Base-by-base conservation (phyloP, 37 sponge, comb jelly and placozoan species). In the Lycopodina hypogea region DNA sequence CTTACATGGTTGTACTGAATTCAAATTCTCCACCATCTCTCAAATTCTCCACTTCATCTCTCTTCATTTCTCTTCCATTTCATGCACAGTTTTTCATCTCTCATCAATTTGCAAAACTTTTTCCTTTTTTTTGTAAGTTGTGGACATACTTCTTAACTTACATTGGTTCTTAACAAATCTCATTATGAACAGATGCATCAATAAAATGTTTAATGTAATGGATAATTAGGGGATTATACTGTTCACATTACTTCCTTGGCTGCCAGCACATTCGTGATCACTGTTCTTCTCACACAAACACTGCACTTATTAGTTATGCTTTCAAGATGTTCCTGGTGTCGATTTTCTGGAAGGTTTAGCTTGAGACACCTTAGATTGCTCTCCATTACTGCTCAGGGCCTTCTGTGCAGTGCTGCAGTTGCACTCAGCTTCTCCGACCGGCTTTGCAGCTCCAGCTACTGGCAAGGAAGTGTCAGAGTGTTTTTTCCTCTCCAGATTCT, bases 1-100 rank as follows among this genome's bases (percentile, higher is more conserved):
- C 71, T 84, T 48, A 84, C 39, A 60, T 84, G 84, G 86, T 67
- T 85, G 21, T 78, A 55, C 55, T 74, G 66, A 82, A 11, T 42
- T 36, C 58, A 23, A 32, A 18, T 17, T 35, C 0, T 8, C 26
- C 59, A 58, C 26, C 26, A 30, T 32, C 30, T 34, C 8, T 30
- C 66, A 17, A 7, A 2, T 15, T 65, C 26, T 28, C 19, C 24
- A 66, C 19, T 3, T 78, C 1, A 67, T 11, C 30, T 33, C 28
- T 74, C 55, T 82, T 33, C 32, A 7, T 50, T 42, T 56, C 56
- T n/a, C n/a, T n/a, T n/a, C n/a, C n/a, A n/a, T n/a, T n/a, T n/a
- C n/a, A n/a, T n/a, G n/a, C n/a, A n/a, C n/a, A n/a, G n/a, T n/a
- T n/a, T n/a, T n/a, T n/a, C n/a, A n/a, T n/a, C n/a, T n/a, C n/a